Evolutionary conservation across 2,113 vertebrate genomes (phyloP).

Genomic region (Nycticebus coucang): DNA sequence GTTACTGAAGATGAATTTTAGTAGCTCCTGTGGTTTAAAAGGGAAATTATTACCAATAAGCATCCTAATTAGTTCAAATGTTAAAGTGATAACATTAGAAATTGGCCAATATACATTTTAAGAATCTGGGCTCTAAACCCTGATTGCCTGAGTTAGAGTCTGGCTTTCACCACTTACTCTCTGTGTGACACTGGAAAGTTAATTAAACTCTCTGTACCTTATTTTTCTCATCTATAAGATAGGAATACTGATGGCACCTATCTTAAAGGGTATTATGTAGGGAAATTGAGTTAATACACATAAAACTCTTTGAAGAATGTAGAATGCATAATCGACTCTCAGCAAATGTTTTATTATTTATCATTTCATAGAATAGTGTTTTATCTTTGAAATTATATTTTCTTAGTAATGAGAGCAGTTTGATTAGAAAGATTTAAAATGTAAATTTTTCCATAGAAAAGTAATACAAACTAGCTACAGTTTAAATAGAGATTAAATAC

Average conservation of each 20-base stretch:
- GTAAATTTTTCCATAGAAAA: neutral
- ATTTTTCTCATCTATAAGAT: slow-evolving; percentile 49
- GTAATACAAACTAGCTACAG: neutral
- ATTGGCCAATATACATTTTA: slow-evolving; percentile 48
- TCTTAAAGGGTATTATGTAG: neutral
- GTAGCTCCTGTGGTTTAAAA: slow-evolving; percentile 16
- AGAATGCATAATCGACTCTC: neutral
- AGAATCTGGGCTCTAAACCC: slow-evolving; percentile 39
- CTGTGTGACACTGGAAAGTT: slow-evolving; percentile 23
- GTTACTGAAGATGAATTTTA: slow-evolving; percentile 58
- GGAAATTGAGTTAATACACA: neutral
- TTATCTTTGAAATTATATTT: slow-evolving; percentile 7
- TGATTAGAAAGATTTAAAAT: slow-evolving; percentile 10
- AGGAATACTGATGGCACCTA: neutral
- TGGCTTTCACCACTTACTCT: slow-evolving; percentile 33
- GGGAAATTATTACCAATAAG: slow-evolving; percentile 53
- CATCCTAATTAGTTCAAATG: slow-evolving; percentile 35
- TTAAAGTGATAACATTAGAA: slow-evolving; percentile 53
- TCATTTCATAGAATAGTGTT: neutral
- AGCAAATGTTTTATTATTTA: neutral
- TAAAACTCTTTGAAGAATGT: neutral
- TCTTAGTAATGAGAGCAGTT: neutral
- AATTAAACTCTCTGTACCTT: slow-evolving; percentile 53
- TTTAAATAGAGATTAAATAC: neutral
- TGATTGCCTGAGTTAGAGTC: slow-evolving; percentile 39